These are phyloP conservation scores for Chromis chromis DNA, from an alignment of 2,797 vertebrate species.

Conservation along the genomic window DNA sequence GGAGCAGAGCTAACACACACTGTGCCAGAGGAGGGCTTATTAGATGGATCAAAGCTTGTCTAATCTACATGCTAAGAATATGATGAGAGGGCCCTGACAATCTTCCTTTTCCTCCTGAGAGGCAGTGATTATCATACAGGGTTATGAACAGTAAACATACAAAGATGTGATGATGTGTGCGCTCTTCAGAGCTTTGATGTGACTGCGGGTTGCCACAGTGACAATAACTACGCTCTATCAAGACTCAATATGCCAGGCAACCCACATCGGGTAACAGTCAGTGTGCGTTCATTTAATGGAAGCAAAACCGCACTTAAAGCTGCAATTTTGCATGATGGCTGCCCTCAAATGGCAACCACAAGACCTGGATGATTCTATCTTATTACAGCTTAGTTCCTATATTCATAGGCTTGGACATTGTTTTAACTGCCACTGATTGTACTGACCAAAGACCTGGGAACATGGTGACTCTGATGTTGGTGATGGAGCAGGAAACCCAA, in stretches of 20 bases:
- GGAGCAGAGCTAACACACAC: slow-evolving; percentile 46
- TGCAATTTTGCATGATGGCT: slow-evolving; percentile 10
- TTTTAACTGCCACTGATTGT: no score
- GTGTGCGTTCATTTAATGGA: slow-evolving; percentile 11
- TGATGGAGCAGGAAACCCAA: no score
- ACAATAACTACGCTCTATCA: slow-evolving; percentile 26
- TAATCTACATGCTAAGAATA: slow-evolving; percentile 67
- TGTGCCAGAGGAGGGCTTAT: slow-evolving; percentile 55
- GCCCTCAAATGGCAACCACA: background rate
- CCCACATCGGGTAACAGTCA: slow-evolving; percentile 7
- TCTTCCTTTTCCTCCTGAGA: slow-evolving; percentile 39
- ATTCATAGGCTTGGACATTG: background rate
- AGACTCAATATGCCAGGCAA: slow-evolving; percentile 9
- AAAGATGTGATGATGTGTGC: slow-evolving; percentile 34
- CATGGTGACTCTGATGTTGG: no score
- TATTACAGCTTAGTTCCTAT: background rate
- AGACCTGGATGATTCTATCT: background rate
- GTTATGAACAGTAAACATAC: slow-evolving; percentile 46
- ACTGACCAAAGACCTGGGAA: no score
- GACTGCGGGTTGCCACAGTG: slow-evolving; percentile 13
- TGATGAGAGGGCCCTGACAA: slow-evolving; percentile 48
- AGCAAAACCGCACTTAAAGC: slow-evolving; percentile 2
- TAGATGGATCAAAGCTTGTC: slow-evolving; percentile 64
- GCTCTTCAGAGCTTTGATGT: slow-evolving; percentile 37
- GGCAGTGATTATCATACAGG: slow-evolving; percentile 39